Percentiles rank a stretch among this genome's conserved stretches.
Evolutionary conservation across 2,888 invertebrate species (phyloP).

Genomic region (Resseliella maxima): DNA sequence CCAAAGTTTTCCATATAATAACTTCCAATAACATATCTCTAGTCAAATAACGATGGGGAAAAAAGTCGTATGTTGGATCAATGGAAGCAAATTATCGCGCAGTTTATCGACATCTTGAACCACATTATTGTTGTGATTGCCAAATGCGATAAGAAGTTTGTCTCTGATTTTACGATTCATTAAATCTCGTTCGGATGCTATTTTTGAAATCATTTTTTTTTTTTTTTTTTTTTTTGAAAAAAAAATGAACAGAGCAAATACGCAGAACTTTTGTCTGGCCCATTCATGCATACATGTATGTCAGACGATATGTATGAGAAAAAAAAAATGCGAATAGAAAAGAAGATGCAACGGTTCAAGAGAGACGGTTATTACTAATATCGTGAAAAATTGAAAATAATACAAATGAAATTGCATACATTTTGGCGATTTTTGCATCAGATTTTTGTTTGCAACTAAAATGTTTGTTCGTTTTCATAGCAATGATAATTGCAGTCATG

Average conservation of each 20-base stretch:
- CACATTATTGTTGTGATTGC: background rate
- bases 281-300: too few species aligned
- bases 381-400: background rate
- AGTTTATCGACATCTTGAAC: background rate
- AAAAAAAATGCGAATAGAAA: background rate
- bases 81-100: background rate
- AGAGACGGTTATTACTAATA: background rate
- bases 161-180: conserved; percentile 7
- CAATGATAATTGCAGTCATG: too few species aligned
- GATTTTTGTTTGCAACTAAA: background rate
- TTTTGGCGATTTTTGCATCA: background rate
- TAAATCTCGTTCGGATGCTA: background rate
- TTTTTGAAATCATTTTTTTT: background rate
- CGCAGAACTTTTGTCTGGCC: too few species aligned
- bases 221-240: background rate
- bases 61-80: conserved; percentile 8
- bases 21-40: too few species aligned
- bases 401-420: background rate
- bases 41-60: too few species aligned
- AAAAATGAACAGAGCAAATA: too few species aligned
- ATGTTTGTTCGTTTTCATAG: too few species aligned
- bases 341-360: too few species aligned
- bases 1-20: too few species aligned
- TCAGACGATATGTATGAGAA: too few species aligned
- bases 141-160: background rate